A percentile compares a stretch with the other conserved stretches of the same genome.
Evolutionary conservation across 35 echinoderm and acorn worm species (phyloP).

Genomic region (Strongylocentrotus purpuratus): DNA sequence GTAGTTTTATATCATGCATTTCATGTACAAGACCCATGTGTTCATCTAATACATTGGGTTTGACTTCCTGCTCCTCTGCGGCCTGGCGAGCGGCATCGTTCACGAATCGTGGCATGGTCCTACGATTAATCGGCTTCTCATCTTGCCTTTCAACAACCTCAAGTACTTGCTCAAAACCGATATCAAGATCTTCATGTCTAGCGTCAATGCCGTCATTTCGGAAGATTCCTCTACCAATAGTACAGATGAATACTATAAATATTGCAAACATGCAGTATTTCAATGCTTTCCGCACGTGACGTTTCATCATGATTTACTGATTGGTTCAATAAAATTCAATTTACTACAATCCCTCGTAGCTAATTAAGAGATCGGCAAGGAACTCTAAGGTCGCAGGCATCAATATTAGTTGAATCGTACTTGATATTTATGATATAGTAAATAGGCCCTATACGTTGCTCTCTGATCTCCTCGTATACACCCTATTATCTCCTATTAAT

Average conservation of each 20-base stretch:
- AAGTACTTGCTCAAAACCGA: background rate
- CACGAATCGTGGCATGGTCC: background rate
- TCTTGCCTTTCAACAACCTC: background rate
- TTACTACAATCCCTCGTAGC: too few relatives aligned
- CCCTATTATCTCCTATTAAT: background rate
- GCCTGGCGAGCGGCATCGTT: background rate
- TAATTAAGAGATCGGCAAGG: too few relatives aligned
- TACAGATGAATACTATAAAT: background rate
- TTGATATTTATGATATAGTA: too few relatives aligned
- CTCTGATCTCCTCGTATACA: background rate
- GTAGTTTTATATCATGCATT: background rate
- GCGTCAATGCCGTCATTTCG: background rate
- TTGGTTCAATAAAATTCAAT: background rate
- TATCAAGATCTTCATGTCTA: background rate
- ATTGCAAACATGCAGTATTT: background rate
- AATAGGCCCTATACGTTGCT: too few relatives aligned
- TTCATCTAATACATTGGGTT: background rate
- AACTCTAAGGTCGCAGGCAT: too few relatives aligned
- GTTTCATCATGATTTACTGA: background rate
- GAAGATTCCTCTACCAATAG: background rate
- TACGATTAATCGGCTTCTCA: background rate
- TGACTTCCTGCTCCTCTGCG: background rate
- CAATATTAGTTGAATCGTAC: too few relatives aligned
- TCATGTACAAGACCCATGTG: background rate
- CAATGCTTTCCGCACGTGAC: background rate